Evolutionary conservation across 2,888 invertebrate species (phyloP), one percentile per base, ranked within the genome.

Genomic region (Dynastes grantii): DNA sequence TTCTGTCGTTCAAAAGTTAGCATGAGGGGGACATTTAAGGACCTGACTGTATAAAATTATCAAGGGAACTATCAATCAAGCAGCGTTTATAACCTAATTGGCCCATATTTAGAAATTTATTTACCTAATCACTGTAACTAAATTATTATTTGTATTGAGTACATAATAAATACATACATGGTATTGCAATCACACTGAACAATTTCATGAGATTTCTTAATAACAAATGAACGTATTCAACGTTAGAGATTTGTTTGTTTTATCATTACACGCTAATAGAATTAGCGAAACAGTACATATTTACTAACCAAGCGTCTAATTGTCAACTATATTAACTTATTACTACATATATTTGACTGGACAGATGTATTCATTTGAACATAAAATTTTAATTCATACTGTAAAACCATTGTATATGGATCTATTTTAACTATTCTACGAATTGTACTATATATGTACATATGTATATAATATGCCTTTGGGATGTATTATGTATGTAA

Each of bases 191-290:
- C n/a, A 16, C 4, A n/a, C n/a, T 16, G 53, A n/a, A 16, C n/a
- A 53, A 5, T 16, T 11, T 4, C 16, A 16, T 27, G 68, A 51
- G 49, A 49, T 22, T 68, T 68, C 68, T 68, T 68, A 68, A 68
- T 49, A 68, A 68, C 49, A 68, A 51, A 68, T 49, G 29, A 22
- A 22, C 51, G 68, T 6, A 27, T 45, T 45, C 22, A 27, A 11
- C 22, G 68, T 49, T 68, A 8, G 45, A 45, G 51, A 68, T 68
- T 68, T 68, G 51, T 68, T 68, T 49, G 49, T 49, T 51, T 49
- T 49, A 49, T 45, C 68, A 27, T 45, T 68, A 68, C 68, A 29
- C 49, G 61, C 61, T 73, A 73, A 73, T 73, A 61, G 37, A 73
- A 73, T 73, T 73, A 73, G 73, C 73, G 40, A 2, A 45, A 45